Evolutionary conservation across 1,140 invertebrate genomes (phyloP).

Genomic region (Centruroides vittatus): DNA sequence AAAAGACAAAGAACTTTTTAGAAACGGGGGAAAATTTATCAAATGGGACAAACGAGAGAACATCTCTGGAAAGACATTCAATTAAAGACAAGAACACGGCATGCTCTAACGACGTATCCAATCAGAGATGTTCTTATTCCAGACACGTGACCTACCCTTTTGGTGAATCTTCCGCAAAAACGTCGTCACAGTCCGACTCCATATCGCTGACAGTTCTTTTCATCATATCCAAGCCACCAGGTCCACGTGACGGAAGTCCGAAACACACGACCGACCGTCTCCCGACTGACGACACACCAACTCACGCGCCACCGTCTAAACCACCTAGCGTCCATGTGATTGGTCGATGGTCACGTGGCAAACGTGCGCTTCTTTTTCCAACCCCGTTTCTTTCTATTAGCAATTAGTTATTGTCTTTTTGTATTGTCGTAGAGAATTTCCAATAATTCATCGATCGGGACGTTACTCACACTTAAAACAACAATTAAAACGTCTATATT

Average conservation of each 20-base stretch:
- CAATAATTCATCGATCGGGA: no score
- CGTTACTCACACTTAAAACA: no score
- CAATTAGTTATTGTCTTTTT: no score
- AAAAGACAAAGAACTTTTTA: background rate
- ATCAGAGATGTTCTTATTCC: background rate
- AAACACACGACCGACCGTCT: background rate
- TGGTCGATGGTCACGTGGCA: no score
- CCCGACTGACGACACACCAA: background rate
- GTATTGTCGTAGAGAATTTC: no score
- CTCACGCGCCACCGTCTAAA: no score
- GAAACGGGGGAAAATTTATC: background rate
- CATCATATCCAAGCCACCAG: constrained; percentile 19
- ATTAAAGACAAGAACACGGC: background rate
- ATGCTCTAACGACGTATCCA: background rate
- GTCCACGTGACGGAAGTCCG: background rate
- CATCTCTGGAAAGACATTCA: background rate
- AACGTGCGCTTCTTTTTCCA: no score
- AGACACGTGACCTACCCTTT: constrained; percentile 29
- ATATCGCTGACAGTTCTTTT: constrained; percentile 33
- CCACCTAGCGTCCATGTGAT: no score
- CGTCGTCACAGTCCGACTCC: constrained; percentile 30
- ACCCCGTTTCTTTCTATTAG: no score
- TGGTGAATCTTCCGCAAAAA: constrained; percentile 27
- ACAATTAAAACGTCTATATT: no score
- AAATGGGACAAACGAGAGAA: background rate